Evolutionary conservation across 2,888 invertebrate species (phyloP), one percentile per base, ranked within the genome.

Genomic region (Ashinkailepas kermadecensis): DNA sequence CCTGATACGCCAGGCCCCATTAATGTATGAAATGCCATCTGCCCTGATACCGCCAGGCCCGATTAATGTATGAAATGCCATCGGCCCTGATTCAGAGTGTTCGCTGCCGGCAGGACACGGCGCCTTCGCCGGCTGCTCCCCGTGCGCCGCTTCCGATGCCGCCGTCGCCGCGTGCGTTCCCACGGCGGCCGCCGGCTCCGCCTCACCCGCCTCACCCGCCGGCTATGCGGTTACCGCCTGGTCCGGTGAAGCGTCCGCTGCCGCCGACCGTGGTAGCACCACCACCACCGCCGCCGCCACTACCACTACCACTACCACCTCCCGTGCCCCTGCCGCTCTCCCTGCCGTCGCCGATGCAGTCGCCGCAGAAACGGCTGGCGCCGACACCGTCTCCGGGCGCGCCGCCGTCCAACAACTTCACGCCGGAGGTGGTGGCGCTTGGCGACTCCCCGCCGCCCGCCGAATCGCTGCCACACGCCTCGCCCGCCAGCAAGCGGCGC

Each of bases 401-500:
- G 74, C 74, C 56, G 54, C 54, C 56, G 21, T 9, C 21, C 74
- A 74, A 56, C 74, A 56, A 12, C 74, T 13, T 21, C 54, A 8
- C 56, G 21, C 23, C 21, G 7, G 56, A 23, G 56, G 74, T 18
- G 54, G 39, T 25, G 74, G 12, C 74, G 18, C 10, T 54, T 18
- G 12, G 0, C 12, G 74, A 54, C 54, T 54, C 74, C 10, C 74
- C 74, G 74, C 13, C 54, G 15, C 54, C 54, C 23, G 15, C 12
- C 59, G 59, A 59, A 0, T 15, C 59, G 59, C 59, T 11, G 59
- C 59, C 59, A 1, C 12, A 2, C 74, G 54, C 18, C 74, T 74
- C 74, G 15, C 74, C 74, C 12, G 74, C 74, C 56, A 74, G 54
- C 74, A 74, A 74, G 74, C 74, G 74, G 56, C 74, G 74, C 11